These are phyloP conservation scores for Drosophila melanica DNA, from an alignment of 1,140 invertebrate species.

Conservation along the genomic window DNA sequence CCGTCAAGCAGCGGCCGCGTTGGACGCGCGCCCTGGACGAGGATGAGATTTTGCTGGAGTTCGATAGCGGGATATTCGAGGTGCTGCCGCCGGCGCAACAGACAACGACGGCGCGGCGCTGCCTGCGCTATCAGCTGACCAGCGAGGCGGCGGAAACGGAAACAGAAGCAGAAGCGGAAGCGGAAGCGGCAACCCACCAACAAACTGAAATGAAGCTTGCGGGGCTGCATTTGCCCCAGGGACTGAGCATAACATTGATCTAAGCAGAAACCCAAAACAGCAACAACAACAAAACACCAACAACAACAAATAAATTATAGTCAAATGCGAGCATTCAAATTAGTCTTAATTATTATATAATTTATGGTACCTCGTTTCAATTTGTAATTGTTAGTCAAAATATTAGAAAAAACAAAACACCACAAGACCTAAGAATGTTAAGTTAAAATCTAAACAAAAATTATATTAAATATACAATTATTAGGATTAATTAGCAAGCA, in stretches of 20 bases:
- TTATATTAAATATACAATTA: conserved; percentile 60
- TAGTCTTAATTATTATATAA: conserved; percentile 58
- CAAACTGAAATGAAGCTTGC: conserved; percentile 36
- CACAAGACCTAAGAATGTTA: conserved; percentile 74
- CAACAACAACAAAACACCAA: not conserved
- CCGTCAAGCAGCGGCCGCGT: conserved; percentile 63
- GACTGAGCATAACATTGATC: conserved; percentile 67
- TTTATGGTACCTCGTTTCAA: conserved; percentile 69
- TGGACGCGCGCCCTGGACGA: conserved; percentile 70
- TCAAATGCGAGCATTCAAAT: conserved; percentile 59
- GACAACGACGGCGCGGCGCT: conserved; percentile 13
- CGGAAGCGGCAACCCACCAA: conserved; percentile 53
- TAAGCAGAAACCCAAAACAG: conserved; percentile 24
- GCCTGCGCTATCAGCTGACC: conserved; percentile 3
- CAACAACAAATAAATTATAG: conserved; percentile 41
- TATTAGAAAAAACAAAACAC: conserved; percentile 46
- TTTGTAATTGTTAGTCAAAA: conserved; percentile 76
- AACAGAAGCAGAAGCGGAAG: conserved; percentile 7
- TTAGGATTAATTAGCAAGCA: conserved; percentile 41
- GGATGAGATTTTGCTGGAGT: conserved; percentile 78
- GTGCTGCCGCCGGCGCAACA: conserved; percentile 57
- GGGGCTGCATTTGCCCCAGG: conserved; percentile 55
- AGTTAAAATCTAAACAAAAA: conserved; percentile 59
- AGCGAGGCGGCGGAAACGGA: conserved; percentile 9
- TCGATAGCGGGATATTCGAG: conserved; percentile 78